These are phyloP conservation scores for Ormyrus thymus DNA, from an alignment of 2,888 invertebrate species.

Conservation along the genomic window DNA sequence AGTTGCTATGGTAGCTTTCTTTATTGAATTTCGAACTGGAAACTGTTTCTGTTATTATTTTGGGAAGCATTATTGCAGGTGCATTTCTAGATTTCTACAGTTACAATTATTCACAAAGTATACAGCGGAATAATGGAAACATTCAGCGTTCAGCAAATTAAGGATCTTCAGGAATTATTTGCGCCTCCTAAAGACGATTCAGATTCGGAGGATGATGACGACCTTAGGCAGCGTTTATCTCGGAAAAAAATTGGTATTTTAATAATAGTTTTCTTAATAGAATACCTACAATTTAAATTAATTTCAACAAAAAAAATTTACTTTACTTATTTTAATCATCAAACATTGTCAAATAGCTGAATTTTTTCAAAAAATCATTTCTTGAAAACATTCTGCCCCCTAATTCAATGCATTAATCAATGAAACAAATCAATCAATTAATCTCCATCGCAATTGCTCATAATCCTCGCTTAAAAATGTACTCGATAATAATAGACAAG, in stretches of 20 bases:
- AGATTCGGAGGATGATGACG: slow-evolving; percentile 68
- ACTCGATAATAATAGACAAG: too few relatives aligned
- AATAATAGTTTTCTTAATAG: slow-evolving; percentile 49
- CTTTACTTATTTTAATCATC: not conserved
- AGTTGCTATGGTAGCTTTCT: slow-evolving; percentile 42
- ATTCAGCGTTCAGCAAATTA: slow-evolving; percentile 66
- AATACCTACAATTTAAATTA: not conserved
- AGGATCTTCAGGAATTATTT: slow-evolving; percentile 67
- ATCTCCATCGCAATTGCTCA: too few relatives aligned
- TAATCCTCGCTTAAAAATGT: too few relatives aligned
- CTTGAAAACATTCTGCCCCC: too few relatives aligned
- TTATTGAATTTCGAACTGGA: slow-evolving; percentile 26
- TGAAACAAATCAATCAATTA: too few relatives aligned
- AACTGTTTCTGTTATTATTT: not conserved
- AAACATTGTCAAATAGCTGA: not conserved
- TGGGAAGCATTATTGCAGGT: not conserved
- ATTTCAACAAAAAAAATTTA: not conserved
- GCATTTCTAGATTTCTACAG: not conserved
- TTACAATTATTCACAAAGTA: slow-evolving; percentile 3
- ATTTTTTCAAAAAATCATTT: not conserved
- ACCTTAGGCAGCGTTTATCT: slow-evolving; percentile 65
- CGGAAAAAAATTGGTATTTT: slow-evolving; percentile 65
- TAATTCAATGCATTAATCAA: too few relatives aligned
- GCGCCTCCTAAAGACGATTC: slow-evolving; percentile 65
- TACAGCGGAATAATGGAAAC: slow-evolving; percentile 62